These are phyloP conservation scores for Malacoctenus gilli DNA, from an alignment of 2,797 vertebrate genomes.

Conservation along the genomic window DNA sequence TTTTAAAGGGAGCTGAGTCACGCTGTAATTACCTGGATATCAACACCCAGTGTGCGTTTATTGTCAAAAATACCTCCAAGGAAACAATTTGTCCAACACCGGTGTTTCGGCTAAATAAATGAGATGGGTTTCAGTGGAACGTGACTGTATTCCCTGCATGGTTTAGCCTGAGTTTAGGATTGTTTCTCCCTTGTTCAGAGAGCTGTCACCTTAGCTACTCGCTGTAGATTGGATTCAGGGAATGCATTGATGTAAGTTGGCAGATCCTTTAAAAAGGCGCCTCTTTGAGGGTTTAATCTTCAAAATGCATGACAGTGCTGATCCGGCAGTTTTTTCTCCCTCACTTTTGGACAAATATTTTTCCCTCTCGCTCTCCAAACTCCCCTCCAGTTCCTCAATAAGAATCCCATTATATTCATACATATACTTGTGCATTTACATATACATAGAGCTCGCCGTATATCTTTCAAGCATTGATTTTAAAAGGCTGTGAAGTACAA, in stretches of 20 bases:
- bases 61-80: constrained; percentile 29
- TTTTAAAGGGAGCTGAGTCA: constrained; percentile 48
- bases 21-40: constrained; percentile 39
- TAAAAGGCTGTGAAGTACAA: constrained; percentile 10
- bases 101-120: constrained; percentile 47
- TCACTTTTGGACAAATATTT: constrained; percentile 49
- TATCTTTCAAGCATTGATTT: constrained; percentile 27
- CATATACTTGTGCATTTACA: constrained; percentile 12
- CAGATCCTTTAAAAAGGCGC: constrained; percentile 52
- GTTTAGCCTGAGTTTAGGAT: constrained; percentile 42
- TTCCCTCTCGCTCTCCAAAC: constrained; percentile 34
- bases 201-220: constrained; percentile 49
- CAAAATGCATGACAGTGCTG: constrained; percentile 57
- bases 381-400: constrained; percentile 25
- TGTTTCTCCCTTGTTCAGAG: constrained; percentile 59
- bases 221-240: constrained; percentile 56
- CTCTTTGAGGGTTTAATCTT: constrained; percentile 63
- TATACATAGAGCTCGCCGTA: not conserved
- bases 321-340: constrained; percentile 42
- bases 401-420: constrained; percentile 2
- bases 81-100: constrained; percentile 50
- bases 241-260: constrained; percentile 60
- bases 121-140: constrained; percentile 32
- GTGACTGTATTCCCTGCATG: constrained; percentile 17
- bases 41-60: constrained; percentile 26